Percentiles rank a stretch among this genome's conserved stretches.
These are phyloP conservation scores for Pogoniulus pusillus DNA, from an alignment of 2,797 vertebrate species.

Conservation along the genomic window DNA sequence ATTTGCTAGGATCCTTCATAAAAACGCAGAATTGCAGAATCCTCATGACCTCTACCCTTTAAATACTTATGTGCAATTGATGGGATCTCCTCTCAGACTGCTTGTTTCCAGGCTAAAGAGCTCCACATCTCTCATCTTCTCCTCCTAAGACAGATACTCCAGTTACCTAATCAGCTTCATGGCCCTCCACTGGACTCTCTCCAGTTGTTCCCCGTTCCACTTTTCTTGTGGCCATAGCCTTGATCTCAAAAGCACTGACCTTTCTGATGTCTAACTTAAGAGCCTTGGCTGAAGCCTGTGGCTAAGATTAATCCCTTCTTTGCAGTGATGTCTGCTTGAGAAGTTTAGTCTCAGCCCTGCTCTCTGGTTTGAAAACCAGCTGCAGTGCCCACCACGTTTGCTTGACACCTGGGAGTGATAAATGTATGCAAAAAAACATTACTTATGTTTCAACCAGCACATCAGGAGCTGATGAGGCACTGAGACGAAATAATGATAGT, in stretches of 20 bases:
- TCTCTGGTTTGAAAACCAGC: constrained; percentile 1
- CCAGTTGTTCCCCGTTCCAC: neutral
- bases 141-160: too few relatives aligned
- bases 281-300: neutral
- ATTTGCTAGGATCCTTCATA: neutral
- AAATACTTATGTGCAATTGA: too few relatives aligned
- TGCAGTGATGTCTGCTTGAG: neutral
- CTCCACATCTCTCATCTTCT: too few relatives aligned
- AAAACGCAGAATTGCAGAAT: too few relatives aligned
- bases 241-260: neutral
- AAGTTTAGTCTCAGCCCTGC: neutral
- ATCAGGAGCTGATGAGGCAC: neutral
- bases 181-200: too few relatives aligned
- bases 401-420: constrained; percentile 19
- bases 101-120: too few relatives aligned
- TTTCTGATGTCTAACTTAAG: neutral
- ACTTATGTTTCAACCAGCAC: constrained; percentile 22
- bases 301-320: constrained; percentile 20
- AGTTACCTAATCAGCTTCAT: too few relatives aligned
- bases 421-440: constrained; percentile 3
- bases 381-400: neutral
- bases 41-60: too few relatives aligned
- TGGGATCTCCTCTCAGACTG: too few relatives aligned
- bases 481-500: constrained; percentile 15
- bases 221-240: neutral